A percentile compares a stretch with the other conserved stretches of the same genome.
phyloP scores from a whole-genome alignment of 2,797 vertebrate genomes.

The Arnoldichthys spilopterus region DNA sequence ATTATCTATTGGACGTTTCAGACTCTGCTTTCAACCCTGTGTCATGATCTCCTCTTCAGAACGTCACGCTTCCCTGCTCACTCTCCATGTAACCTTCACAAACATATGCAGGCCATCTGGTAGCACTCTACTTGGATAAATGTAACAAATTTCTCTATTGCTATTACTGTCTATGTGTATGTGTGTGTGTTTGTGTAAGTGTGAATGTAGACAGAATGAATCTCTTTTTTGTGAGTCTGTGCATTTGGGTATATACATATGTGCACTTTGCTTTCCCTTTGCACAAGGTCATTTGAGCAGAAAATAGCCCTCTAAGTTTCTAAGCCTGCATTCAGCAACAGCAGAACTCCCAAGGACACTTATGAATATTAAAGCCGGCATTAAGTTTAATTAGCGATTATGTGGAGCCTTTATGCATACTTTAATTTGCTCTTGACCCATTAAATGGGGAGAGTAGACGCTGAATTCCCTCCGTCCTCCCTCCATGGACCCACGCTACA shows the following conservation, averaged over 20 bases:
- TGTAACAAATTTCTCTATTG: constrained; percentile 6
- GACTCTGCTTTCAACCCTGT: constrained; percentile 16
- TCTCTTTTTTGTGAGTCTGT: background rate
- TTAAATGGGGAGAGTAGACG: constrained; percentile 60
- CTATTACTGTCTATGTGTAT: constrained; percentile 1
- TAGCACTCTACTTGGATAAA: constrained; percentile 7
- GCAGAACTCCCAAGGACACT: constrained; percentile 52
- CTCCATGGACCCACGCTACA: constrained; percentile 53
- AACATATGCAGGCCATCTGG: constrained; percentile 44
- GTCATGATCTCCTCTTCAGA: constrained; percentile 25
- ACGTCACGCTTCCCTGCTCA: constrained; percentile 32
- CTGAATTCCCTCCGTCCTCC: constrained; percentile 56
- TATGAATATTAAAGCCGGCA: constrained; percentile 59
- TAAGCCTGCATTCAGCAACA: constrained; percentile 36
- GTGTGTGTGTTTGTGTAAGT: background rate
- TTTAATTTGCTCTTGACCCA: constrained; percentile 62
- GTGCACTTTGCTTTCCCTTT: background rate
- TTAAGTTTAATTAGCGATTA: constrained; percentile 58
- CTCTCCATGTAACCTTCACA: constrained; percentile 34
- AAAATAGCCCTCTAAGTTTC: constrained; percentile 28
- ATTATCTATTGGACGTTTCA: constrained; percentile 16
- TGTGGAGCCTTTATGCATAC: constrained; percentile 54
- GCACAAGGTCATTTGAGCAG: constrained; percentile 31
- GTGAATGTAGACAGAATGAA: background rate
- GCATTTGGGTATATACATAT: background rate